Evolutionary conservation across 2,888 invertebrate genomes (phyloP).

Genomic region (Octonoba sinensis): DNA sequence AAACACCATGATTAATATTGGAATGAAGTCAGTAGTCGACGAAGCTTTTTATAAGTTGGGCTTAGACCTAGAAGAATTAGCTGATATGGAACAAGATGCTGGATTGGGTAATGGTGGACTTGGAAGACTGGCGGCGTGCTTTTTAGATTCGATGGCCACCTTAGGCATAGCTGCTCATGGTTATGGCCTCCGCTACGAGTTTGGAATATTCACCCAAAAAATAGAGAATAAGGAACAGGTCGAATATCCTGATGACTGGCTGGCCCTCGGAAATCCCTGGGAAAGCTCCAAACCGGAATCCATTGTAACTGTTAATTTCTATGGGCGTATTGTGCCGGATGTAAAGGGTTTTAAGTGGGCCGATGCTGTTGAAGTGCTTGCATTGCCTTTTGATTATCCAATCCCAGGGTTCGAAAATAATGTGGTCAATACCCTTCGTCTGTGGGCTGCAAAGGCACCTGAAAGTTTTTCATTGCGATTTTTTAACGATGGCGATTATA

Average conservation of each 20-base stretch:
- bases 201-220: slow-evolving; percentile 98
- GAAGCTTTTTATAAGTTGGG: slow-evolving; percentile 99
- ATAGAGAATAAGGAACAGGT: slow-evolving; percentile 94
- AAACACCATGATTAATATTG: slow-evolving; percentile 99
- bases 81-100: slow-evolving; percentile 98
- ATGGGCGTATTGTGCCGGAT: slow-evolving; percentile 90
- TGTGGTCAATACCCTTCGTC: slow-evolving; percentile 94
- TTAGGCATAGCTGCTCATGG: slow-evolving; percentile 97
- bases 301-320: slow-evolving; percentile 96
- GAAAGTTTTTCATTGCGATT: slow-evolving; percentile 94
- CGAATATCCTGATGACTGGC: slow-evolving; percentile 99
- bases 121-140: slow-evolving; percentile 97
- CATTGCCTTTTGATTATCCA: slow-evolving; percentile 99
- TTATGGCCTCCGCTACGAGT: slow-evolving; percentile 98
- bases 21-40: slow-evolving; percentile 96
- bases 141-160: slow-evolving; percentile 98
- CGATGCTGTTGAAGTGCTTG: slow-evolving; percentile 92
- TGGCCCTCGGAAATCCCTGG: slow-evolving; percentile 98
- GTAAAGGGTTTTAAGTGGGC: slow-evolving; percentile 92
- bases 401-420: slow-evolving; percentile 99
- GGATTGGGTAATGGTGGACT: slow-evolving; percentile 98
- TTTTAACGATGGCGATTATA: slow-evolving; percentile 95
- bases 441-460: slow-evolving; percentile 98
- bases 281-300: slow-evolving; percentile 99
- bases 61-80: slow-evolving; percentile 96